Evolutionary conservation across 2,113 vertebrate species (phyloP).

Genomic region (Varanus komodoensis): DNA sequence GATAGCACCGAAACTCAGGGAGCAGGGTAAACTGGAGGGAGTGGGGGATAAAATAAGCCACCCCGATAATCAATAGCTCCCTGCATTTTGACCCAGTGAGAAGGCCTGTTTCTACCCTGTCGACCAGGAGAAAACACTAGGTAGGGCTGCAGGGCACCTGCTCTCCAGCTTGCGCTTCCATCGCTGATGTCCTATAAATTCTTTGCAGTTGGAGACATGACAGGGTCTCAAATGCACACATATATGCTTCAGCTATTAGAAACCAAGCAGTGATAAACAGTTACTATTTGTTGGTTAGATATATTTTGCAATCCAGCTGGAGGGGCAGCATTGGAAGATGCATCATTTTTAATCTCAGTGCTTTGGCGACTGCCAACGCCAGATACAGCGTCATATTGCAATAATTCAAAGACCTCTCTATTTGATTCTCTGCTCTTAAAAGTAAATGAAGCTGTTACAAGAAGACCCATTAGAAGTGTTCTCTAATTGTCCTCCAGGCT

Average conservation of each 20-base stretch:
- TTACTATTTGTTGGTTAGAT: slow-evolving; percentile 80
- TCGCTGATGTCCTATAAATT: slow-evolving; percentile 79
- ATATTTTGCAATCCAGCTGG: slow-evolving; percentile 79
- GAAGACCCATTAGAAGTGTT: slow-evolving; percentile 67
- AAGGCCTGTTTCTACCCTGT: slow-evolving; percentile 52
- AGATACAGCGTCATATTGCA: slow-evolving; percentile 79
- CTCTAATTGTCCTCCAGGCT: slow-evolving; percentile 72
- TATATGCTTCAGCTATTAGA: slow-evolving; percentile 76
- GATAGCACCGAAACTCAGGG: too few species aligned
- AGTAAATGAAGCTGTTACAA: slow-evolving; percentile 78
- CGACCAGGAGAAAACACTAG: slow-evolving; percentile 61
- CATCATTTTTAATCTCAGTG: slow-evolving; percentile 82
- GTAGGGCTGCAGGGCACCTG: slow-evolving; percentile 71
- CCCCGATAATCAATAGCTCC: too few species aligned
- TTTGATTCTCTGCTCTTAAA: slow-evolving; percentile 81
- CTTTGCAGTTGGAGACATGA: slow-evolving; percentile 65
- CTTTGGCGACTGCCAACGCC: slow-evolving; percentile 78
- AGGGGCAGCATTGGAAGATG: slow-evolving; percentile 75
- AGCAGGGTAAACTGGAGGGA: too few species aligned
- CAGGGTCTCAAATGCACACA: slow-evolving; percentile 78
- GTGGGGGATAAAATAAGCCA: too few species aligned
- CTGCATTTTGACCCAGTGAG: not conserved
- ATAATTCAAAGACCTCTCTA: slow-evolving; percentile 85
- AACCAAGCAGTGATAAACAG: slow-evolving; percentile 78
- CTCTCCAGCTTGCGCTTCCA: slow-evolving; percentile 71